These are phyloP conservation scores for Microcebus griseorufus DNA, from an alignment of 2,113 vertebrate genomes.

Conservation along the genomic window DNA sequence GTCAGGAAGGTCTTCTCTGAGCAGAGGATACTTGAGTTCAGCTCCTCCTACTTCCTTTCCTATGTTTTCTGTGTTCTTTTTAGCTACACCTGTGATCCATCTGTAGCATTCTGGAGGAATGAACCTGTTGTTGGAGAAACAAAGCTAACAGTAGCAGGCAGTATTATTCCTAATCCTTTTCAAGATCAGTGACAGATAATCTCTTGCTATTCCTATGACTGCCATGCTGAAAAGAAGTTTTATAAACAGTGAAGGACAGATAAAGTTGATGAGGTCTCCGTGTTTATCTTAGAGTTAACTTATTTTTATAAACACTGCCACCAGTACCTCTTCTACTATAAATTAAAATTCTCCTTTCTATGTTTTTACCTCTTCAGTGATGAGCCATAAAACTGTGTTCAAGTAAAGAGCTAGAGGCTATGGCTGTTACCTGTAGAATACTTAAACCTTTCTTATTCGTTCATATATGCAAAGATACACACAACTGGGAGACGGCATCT, in stretches of 20 bases:
- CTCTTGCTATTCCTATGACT: background rate
- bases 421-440: background rate
- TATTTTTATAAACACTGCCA: constrained; percentile 5
- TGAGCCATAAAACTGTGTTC: background rate
- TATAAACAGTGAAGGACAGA: background rate
- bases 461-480: background rate
- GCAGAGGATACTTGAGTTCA: background rate
- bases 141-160: background rate
- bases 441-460: background rate
- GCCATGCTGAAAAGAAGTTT: background rate
- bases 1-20: background rate
- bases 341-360: background rate
- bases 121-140: background rate
- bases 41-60: background rate
- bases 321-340: background rate
- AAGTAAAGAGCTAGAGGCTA: background rate
- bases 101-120: background rate
- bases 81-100: background rate
- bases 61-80: background rate
- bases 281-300: constrained; percentile 30
- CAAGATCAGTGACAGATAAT: background rate
- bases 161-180: background rate
- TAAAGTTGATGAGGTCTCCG: background rate
- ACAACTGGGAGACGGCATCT: background rate
- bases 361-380: background rate